Conservation (phyloP, 2,797 vertebrate genomes). For the Adrianichthys oophorus region DNA sequence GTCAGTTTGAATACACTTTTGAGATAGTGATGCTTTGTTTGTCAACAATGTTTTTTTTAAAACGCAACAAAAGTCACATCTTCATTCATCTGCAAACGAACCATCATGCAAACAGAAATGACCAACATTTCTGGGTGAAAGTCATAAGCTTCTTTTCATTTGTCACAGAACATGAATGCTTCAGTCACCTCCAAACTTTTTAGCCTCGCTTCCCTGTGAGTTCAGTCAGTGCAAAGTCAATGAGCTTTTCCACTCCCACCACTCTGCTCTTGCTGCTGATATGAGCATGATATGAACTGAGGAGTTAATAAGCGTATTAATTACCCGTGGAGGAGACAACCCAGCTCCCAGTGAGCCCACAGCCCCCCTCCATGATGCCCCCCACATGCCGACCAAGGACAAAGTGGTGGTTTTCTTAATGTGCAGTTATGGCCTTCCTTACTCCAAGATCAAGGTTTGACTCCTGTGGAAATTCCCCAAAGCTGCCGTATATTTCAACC, state of each 20-base stretch:
- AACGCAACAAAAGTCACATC: too few relatives aligned
- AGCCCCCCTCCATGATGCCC: not conserved
- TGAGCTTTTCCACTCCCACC: conserved; percentile 47
- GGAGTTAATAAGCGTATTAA: conserved; percentile 74
- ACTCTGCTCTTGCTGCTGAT: conserved; percentile 25
- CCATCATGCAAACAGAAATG: too few relatives aligned
- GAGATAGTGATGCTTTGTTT: too few relatives aligned
- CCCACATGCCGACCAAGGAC: conserved; percentile 23
- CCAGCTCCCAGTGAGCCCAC: conserved; percentile 39
- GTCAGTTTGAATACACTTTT: too few relatives aligned
- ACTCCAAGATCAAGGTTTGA: too few relatives aligned
- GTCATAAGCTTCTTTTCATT: too few relatives aligned
- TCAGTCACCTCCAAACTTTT: conserved; percentile 47
- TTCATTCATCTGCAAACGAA: too few relatives aligned
- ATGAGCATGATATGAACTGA: conserved; percentile 59
- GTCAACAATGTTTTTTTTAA: too few relatives aligned
- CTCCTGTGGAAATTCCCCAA: too few relatives aligned
- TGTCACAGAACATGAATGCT: not conserved
- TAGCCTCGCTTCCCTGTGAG: conserved; percentile 3
- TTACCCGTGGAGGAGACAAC: conserved; percentile 68
- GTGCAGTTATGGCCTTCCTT: conserved; percentile 38
- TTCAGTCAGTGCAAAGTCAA: conserved; percentile 39
- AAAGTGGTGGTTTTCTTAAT: conserved; percentile 38
- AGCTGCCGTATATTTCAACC: too few relatives aligned
- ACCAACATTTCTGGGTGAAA: too few relatives aligned